Conservation (phyloP, 2,888 invertebrate genomes). For the Drosophila merina region DNA sequence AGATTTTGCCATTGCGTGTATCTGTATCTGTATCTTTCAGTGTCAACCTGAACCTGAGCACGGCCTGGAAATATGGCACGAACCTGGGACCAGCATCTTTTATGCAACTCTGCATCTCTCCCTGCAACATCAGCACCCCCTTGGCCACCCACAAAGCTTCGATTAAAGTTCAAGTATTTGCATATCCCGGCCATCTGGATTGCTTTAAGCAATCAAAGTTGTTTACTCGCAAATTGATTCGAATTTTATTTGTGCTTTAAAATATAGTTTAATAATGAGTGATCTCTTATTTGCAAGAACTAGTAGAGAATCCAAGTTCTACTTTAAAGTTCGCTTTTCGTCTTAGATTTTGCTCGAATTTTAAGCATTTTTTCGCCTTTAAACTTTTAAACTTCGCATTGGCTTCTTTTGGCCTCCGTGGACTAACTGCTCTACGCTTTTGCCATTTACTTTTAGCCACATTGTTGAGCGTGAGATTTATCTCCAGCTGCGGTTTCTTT, state of each 20-base stretch:
- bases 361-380: too few relatives aligned
- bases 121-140: background rate
- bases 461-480: conserved; percentile 56
- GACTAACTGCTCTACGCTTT: conserved; percentile 8
- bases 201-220: background rate
- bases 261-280: background rate
- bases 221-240: background rate
- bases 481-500: conserved; percentile 42
- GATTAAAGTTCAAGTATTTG: conserved; percentile 20
- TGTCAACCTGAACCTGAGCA: conserved; percentile 53
- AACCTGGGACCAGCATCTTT: conserved; percentile 5
- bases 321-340: too few relatives aligned
- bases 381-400: conserved; percentile 22
- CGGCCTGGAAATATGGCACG: conserved; percentile 27
- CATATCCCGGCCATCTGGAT: conserved; percentile 6
- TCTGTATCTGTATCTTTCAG: conserved; percentile 65
- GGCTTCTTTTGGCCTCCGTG: conserved; percentile 22
- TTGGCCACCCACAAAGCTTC: conserved; percentile 21
- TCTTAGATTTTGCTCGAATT: too few relatives aligned
- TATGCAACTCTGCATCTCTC: conserved; percentile 9
- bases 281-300: too few relatives aligned
- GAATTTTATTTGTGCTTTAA: background rate
- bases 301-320: too few relatives aligned
- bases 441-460: conserved; percentile 33
- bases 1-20: conserved; percentile 62